Conservation (phyloP, 2,113 vertebrate genomes). For the Oncorhynchus keta region DNA sequence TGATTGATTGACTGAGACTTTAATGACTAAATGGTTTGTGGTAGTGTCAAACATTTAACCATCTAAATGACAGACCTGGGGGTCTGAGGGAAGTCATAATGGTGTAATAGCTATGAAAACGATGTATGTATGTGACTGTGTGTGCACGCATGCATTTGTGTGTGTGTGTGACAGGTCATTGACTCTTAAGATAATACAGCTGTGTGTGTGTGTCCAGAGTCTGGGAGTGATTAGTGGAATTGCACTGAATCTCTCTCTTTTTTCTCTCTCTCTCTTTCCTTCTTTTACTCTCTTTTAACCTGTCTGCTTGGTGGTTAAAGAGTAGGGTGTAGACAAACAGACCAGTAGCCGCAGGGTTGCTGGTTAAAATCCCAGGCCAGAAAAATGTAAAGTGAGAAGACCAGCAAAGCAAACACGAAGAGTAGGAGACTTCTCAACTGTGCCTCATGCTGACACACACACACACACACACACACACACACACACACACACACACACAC, state of each 20-base stretch:
- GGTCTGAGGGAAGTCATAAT: conserved; percentile 70
- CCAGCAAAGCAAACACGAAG: no score
- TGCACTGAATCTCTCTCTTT: conserved; percentile 39
- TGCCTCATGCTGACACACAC: no score
- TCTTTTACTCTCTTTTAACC: conserved; percentile 7
- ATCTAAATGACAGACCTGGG: conserved; percentile 54
- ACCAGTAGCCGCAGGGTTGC: no score
- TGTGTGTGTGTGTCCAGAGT: conserved; percentile 49
- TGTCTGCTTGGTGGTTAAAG: neutral
- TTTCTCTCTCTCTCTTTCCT: conserved; percentile 3
- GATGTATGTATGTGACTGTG: no score
- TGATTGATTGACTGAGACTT: conserved; percentile 23
- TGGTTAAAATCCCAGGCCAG: no score
- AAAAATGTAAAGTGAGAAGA: no score
- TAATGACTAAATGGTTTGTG: conserved; percentile 51
- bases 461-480: no score
- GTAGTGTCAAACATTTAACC: conserved; percentile 51
- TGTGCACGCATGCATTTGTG: conserved; percentile 7
- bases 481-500: no score
- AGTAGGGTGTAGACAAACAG: neutral
- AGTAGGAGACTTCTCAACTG: no score
- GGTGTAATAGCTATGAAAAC: conserved; percentile 62
- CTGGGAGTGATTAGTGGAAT: conserved; percentile 56
- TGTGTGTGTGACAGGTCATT: conserved; percentile 51
- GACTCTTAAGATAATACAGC: conserved; percentile 72